Evolutionary conservation across 2,888 invertebrate genomes (phyloP), one percentile per base, ranked within the genome.

Genomic region (Morinoia aosen): DNA sequence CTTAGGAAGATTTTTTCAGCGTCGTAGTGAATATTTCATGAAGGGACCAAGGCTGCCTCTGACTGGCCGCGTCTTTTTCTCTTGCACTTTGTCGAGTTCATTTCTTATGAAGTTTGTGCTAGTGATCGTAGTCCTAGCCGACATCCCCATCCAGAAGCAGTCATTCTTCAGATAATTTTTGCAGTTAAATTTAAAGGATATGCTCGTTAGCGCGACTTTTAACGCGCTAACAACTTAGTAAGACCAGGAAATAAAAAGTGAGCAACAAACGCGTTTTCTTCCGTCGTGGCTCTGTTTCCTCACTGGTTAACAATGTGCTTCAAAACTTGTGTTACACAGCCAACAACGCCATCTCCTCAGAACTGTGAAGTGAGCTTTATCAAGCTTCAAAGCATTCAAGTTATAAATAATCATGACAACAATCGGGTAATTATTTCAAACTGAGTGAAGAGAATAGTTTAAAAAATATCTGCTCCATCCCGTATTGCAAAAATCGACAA

Each of bases 121-220:
- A 57, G 93, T 19, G 25, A 93, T 93, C 57, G 19, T 57, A 57
- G 5, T 16, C 57, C 93, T 19, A 57, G 33, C 33, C 57, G n/a
- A n/a, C 58, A 33, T 12, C 58, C 2, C 58, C 93, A 33, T 57
- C 91, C 48, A 57, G 33, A 93, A 57, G 57, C 93, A 14, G 25
- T 19, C 93, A 93, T 93, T 48, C 93, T 16, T 93, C 93, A 93
- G 93, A 12, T 48, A 93, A 93, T 93, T 93, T 93, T 93, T 93
- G 93, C 58, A 57, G 7, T 93, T 93, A 93, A 57, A 93, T 93
- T 10, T 93, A 57, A 57, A 93, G 93, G 58, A 93, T 93, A 58
- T 93, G 57, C 93, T 93, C 93, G 58, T 93, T 93, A 0, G 93
- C 48, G 57, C n/a, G 19, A 93, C 93, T 93, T 93, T 93, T 93